Conservation (phyloP, 2,888 invertebrate genomes). For the Isoperla grammatica region DNA sequence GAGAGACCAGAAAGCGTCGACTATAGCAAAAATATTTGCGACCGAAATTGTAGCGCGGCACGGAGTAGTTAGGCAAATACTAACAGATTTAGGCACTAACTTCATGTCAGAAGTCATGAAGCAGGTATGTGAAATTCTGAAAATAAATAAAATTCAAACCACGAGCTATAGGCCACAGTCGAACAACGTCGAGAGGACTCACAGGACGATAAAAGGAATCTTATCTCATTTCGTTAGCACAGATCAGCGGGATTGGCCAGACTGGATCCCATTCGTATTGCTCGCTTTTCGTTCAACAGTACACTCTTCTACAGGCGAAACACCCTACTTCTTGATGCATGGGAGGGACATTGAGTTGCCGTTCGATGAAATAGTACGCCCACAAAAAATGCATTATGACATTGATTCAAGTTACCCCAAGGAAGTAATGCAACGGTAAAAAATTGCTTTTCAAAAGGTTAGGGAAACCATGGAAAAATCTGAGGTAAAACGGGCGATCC, state of each 20-base stretch:
- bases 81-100: not conserved
- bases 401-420: not conserved
- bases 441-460: not conserved
- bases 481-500: not conserved
- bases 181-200: not conserved
- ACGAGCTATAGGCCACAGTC: not conserved
- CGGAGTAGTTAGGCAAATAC: not conserved
- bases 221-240: not conserved
- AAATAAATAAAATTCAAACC: slow-evolving; percentile 1
- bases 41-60: not conserved
- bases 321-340: not conserved
- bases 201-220: not conserved
- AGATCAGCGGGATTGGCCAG: not conserved
- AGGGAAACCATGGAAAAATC: not conserved
- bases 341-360: not conserved
- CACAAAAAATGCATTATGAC: not conserved
- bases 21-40: not conserved
- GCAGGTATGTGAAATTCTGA: not conserved
- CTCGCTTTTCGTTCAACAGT: not conserved
- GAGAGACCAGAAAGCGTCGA: not conserved
- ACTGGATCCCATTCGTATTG: not conserved
- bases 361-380: no score
- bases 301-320: not conserved
- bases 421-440: not conserved
- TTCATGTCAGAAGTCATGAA: not conserved